Percentiles rank a stretch among this genome's conserved stretches.
Evolutionary conservation across 2,888 invertebrate genomes (phyloP).

Genomic region (Temnothorax unifasciatus): DNA sequence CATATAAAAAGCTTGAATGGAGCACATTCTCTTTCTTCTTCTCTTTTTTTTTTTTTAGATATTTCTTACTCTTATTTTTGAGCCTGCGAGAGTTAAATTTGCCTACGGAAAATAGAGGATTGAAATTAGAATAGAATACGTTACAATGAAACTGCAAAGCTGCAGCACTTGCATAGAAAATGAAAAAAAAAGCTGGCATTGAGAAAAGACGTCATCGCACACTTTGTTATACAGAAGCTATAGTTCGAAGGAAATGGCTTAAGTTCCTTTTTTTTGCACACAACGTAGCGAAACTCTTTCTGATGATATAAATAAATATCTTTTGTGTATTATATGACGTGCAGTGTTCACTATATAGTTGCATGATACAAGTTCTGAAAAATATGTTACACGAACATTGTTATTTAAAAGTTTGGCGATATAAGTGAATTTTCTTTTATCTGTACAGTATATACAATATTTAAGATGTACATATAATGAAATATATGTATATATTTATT

Average conservation of each 20-base stretch:
- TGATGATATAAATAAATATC: constrained; percentile 37
- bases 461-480: neutral
- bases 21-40: neutral
- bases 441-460: neutral
- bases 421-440: neutral
- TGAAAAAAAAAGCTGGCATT: neutral
- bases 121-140: constrained; percentile 26
- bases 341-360: neutral
- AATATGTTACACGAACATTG: neutral
- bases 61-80: constrained; percentile 16
- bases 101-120: neutral
- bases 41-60: neutral
- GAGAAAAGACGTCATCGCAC: constrained; percentile 22
- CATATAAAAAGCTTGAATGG: neutral
- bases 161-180: neutral
- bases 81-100: neutral
- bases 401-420: neutral
- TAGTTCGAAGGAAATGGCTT: neutral
- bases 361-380: neutral
- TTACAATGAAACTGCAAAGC: neutral
- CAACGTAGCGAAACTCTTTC: constrained; percentile 5
- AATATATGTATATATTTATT: neutral
- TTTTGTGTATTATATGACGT: constrained; percentile 34
- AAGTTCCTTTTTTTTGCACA: constrained; percentile 24
- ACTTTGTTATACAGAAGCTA: constrained; percentile 5